phyloP scores from a whole-genome alignment of 2,113 vertebrate species.

The Hemiscyllium ocellatum region DNA sequence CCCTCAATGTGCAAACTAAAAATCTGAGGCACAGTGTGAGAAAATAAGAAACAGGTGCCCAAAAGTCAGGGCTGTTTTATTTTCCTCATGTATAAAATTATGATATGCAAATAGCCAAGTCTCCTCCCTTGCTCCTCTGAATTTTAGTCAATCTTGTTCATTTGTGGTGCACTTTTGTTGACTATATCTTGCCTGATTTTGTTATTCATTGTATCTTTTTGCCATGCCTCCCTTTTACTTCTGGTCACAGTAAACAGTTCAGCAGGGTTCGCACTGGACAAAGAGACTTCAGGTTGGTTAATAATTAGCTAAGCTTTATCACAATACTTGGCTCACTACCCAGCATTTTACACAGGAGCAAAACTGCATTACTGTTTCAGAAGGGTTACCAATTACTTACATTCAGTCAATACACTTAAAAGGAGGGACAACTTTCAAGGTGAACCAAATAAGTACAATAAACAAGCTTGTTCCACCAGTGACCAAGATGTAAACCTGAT shows the following conservation, averaged over 20 bases:
- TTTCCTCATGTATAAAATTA: not conserved
- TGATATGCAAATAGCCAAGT: not conserved
- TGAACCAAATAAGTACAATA: not conserved
- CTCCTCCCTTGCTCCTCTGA: not conserved
- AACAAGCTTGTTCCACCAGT: not conserved
- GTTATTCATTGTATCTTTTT: not conserved
- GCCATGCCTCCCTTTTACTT: not conserved
- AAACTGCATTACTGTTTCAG: not conserved
- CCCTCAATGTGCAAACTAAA: not conserved
- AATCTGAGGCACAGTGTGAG: not conserved
- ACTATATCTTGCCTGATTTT: not conserved
- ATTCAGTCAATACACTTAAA: not conserved
- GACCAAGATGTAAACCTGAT: not conserved
- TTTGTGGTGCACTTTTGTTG: not conserved
- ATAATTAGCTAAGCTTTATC: not conserved
- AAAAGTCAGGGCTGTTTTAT: conserved; percentile 3
- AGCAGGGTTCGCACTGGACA: not conserved
- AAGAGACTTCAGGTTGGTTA: not conserved
- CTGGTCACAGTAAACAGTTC: not conserved
- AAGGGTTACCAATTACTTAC: not conserved
- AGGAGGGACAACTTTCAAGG: not conserved
- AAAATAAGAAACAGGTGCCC: not conserved
- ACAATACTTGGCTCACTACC: not conserved
- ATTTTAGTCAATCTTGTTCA: not conserved
- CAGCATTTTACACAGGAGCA: not conserved